phyloP scores from a whole-genome alignment of 2,797 vertebrate genomes.

The Myotis myotis region DNA sequence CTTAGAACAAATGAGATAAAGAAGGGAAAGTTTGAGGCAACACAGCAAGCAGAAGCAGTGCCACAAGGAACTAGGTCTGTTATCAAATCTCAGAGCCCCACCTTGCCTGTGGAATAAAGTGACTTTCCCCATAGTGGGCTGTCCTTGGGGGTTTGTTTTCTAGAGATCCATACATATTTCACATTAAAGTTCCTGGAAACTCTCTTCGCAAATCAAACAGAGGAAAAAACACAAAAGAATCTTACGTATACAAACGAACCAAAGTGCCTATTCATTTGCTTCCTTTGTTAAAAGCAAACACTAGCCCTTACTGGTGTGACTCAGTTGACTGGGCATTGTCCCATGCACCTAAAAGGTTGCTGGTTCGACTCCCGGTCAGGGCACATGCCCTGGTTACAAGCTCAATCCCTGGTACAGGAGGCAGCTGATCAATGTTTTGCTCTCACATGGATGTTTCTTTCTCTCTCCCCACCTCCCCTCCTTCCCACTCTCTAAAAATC shows the following conservation, averaged over 20 bases:
- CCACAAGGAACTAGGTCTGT: conserved; percentile 10
- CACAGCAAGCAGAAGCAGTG: background rate
- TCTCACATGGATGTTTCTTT: background rate
- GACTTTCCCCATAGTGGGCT: background rate
- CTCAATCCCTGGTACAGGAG: background rate
- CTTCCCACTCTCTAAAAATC: background rate
- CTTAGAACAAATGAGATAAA: conserved; percentile 57
- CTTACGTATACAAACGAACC: background rate
- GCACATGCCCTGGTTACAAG: background rate
- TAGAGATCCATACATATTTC: background rate
- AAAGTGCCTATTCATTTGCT: background rate
- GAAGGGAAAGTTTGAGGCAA: background rate
- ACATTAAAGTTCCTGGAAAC: conserved; percentile 8
- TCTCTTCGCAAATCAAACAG: conserved; percentile 11
- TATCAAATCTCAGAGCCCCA: background rate
- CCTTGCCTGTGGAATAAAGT: background rate
- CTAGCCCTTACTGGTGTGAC: background rate
- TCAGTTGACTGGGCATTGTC: background rate
- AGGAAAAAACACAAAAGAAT: background rate
- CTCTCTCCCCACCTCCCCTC: background rate
- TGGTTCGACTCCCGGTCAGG: background rate
- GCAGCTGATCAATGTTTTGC: background rate
- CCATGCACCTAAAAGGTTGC: background rate
- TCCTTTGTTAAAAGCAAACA: conserved; percentile 7
- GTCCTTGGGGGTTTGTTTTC: conserved; percentile 12